Percentiles rank a stretch among this genome's conserved stretches.
Evolutionary conservation across 1,140 invertebrate genomes (phyloP).

Genomic region (Drosophila bipectinata): DNA sequence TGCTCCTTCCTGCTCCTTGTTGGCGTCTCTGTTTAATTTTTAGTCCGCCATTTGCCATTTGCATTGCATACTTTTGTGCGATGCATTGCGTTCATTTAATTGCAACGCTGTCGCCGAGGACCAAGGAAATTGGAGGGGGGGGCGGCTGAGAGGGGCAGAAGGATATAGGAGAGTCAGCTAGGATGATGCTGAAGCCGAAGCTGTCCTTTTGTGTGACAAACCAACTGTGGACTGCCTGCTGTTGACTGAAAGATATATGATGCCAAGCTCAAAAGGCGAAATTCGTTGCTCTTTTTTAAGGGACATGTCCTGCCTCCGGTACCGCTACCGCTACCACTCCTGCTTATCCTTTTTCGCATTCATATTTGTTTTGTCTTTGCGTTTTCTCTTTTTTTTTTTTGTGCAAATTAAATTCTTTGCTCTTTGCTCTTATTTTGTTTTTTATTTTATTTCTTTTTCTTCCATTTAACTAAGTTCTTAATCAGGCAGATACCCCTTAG

Average conservation of each 20-base stretch:
- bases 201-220: slow-evolving; percentile 55
- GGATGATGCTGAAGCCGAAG: neutral
- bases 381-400: slow-evolving; percentile 41
- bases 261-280: slow-evolving; percentile 46
- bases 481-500: slow-evolving; percentile 38
- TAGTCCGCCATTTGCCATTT: slow-evolving; percentile 60
- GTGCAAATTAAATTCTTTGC: slow-evolving; percentile 52
- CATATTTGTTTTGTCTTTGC: slow-evolving; percentile 41
- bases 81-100: slow-evolving; percentile 66
- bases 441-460: slow-evolving; percentile 16
- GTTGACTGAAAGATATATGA: slow-evolving; percentile 57
- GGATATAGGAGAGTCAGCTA: neutral
- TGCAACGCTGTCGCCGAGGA: slow-evolving; percentile 52
- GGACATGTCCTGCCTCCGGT: slow-evolving; percentile 6
- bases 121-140: neutral
- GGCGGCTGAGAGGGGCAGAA: neutral
- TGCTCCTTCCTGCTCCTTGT: neutral
- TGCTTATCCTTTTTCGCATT: neutral
- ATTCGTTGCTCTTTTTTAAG: slow-evolving; percentile 46
- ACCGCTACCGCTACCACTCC: neutral
- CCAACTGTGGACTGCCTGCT: slow-evolving; percentile 47
- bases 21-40: slow-evolving; percentile 34
- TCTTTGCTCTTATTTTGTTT: slow-evolving; percentile 42
- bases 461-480: slow-evolving; percentile 65
- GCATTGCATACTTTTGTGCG: slow-evolving; percentile 55